Evolutionary conservation across 2,888 invertebrate genomes (phyloP).

Genomic region (Orthosia gracilis): DNA sequence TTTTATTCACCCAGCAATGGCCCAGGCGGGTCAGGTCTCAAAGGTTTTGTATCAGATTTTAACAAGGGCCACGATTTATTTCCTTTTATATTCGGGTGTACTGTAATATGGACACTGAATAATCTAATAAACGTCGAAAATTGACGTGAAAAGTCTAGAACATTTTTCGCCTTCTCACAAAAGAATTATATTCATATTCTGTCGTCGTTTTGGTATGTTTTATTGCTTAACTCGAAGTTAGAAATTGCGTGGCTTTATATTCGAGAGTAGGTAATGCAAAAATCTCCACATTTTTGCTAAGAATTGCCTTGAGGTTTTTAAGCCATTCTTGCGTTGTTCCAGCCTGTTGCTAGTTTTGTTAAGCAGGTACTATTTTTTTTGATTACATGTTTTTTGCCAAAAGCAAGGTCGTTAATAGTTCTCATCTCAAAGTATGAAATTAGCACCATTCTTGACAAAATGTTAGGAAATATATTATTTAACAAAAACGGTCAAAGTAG

Average conservation of each 20-base stretch:
- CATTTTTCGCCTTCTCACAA: conserved; percentile 31
- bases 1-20: conserved; percentile 18
- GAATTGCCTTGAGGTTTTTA: not conserved
- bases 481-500: no score
- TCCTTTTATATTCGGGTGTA: not conserved
- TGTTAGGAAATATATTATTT: no score
- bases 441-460: not conserved
- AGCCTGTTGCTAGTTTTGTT: not conserved
- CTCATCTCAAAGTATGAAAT: not conserved
- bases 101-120: conserved; percentile 46
- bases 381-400: not conserved
- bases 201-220: conserved; percentile 24
- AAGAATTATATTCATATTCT: conserved; percentile 33
- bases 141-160: conserved; percentile 29
- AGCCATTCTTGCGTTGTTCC: not conserved
- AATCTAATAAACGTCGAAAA: conserved; percentile 39
- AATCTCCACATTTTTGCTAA: conserved; percentile 7
- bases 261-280: not conserved
- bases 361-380: no score
- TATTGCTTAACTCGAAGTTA: conserved; percentile 38
- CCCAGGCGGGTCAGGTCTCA: conserved; percentile 19
- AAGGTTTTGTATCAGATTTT: conserved; percentile 46
- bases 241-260: conserved; percentile 25
- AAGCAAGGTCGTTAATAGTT: not conserved
- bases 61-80: conserved; percentile 50